Base-by-base conservation (phyloP, 2,888 invertebrate genomes). In the Anarsia innoxiella region DNA sequence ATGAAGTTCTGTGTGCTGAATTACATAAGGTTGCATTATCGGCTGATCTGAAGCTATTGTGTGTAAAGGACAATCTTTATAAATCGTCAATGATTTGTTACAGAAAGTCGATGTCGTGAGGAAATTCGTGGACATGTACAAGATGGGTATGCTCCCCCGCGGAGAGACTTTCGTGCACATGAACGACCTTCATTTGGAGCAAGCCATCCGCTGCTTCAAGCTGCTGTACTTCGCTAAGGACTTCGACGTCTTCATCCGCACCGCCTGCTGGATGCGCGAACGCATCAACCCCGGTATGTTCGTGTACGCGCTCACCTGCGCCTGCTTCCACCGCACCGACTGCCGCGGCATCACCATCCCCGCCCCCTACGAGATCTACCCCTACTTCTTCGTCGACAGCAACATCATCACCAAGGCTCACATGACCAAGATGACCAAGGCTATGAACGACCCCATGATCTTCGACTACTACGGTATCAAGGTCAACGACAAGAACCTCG, bases 341-440 rank as follows among this genome's bases (percentile, higher is more conserved):
- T 88, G 89, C 66, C 78, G 85, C 40, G 90, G 90, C 31, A 76
- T 93, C 47, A 80, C 88, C 30, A 66, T 93, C 12, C 93, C 93
- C 13, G 87, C 92, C 14, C 88, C 89, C 27, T 93, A 93, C 62
- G 94, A 94, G 73, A 88, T 93, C 66, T 88, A 89, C 73, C 94
- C 94, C 2, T 88, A 91, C 67, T 88, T 89, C 74, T 93, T 92
- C 85, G 89, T 92, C 63, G 90, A 91, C 73, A 79, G 88, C 52
- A 88, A 91, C 55, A 85, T 91, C 53, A 89, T 93, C 50, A 87
- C 89, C 56, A 87, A 90, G 55, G 91, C 90, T 1, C 86, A 89
- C 53, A 79, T 87, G 64, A 82, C 89, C 69, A 88, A 88, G 61
- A 87, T 88, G 83, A 86, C 88, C 51, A 89, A 88, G 34, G 88